Conservation (phyloP, 2,888 invertebrate genomes). For the Margaritifera margaritifera region DNA sequence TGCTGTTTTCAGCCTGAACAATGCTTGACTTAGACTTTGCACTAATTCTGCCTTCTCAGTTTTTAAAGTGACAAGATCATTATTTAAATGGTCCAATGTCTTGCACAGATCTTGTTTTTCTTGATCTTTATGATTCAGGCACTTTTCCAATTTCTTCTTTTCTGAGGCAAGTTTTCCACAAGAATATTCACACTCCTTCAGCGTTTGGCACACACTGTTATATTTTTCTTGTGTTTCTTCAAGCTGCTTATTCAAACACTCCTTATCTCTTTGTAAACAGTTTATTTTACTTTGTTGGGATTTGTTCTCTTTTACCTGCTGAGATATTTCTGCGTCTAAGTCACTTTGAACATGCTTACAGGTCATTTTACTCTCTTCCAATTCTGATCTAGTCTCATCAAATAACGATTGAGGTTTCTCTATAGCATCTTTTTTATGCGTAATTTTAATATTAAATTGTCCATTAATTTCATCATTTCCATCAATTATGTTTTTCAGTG, state of each 20-base stretch:
- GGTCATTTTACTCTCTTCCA: too few species aligned
- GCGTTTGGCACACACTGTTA: too few species aligned
- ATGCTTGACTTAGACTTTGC: not conserved
- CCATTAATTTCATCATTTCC: conserved; percentile 11
- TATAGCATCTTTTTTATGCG: conserved; percentile 9
- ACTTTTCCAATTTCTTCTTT: conserved; percentile 30
- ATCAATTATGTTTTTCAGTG: conserved; percentile 10
- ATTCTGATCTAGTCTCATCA: too few species aligned
- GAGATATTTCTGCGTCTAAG: too few species aligned
- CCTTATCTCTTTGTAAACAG: conserved; percentile 6
- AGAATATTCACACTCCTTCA: not conserved
- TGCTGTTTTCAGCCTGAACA: not conserved
- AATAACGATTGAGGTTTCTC: too few species aligned
- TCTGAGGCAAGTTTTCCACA: conserved; percentile 7
- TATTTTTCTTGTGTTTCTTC: too few species aligned
- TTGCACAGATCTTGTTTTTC: conserved; percentile 25
- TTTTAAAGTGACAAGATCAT: not conserved
- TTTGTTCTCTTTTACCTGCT: too few species aligned
- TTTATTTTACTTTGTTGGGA: too few species aligned
- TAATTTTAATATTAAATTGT: conserved; percentile 9
- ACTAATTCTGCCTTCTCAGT: not conserved
- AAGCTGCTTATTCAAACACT: too few species aligned
- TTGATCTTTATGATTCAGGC: conserved; percentile 17
- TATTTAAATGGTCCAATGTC: conserved; percentile 10
- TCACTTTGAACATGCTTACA: too few species aligned